Conservation (phyloP, 2,797 vertebrate species). For the Onychomys torridus region DNA sequence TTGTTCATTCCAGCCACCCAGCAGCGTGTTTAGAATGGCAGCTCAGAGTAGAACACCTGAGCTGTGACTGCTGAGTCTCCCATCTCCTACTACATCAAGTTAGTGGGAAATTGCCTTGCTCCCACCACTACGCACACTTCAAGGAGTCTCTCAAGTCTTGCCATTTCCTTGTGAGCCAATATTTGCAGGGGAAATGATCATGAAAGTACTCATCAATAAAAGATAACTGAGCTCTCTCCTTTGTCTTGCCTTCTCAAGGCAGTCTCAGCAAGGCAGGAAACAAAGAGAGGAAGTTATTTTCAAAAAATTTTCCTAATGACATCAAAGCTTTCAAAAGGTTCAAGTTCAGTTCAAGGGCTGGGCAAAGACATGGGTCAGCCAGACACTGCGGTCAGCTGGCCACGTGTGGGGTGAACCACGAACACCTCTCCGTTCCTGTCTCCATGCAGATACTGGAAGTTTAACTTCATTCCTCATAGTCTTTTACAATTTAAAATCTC, state of each 20-base stretch:
- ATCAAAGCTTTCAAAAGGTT: slow-evolving; percentile 45
- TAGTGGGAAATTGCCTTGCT: background rate
- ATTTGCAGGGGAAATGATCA: background rate
- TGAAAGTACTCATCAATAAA: background rate
- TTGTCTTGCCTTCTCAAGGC: background rate
- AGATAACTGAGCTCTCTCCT: background rate
- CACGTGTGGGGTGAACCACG: slow-evolving; percentile 26
- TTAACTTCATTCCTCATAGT: slow-evolving; percentile 43
- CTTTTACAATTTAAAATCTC: slow-evolving; percentile 43
- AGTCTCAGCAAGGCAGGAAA: slow-evolving; percentile 48
- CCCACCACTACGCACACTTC: background rate
- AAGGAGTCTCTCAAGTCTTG: background rate
- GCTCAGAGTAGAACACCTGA: background rate
- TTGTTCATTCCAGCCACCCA: background rate
- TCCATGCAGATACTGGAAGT: slow-evolving; percentile 64
- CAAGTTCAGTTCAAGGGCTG: slow-evolving; percentile 73
- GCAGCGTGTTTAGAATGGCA: background rate
- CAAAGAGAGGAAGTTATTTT: slow-evolving; percentile 66
- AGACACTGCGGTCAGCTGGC: slow-evolving; percentile 1
- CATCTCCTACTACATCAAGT: background rate
- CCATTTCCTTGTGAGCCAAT: background rate
- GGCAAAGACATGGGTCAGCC: slow-evolving; percentile 55
- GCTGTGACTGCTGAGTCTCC: background rate
- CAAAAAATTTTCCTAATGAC: slow-evolving; percentile 60
- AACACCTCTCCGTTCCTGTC: slow-evolving; percentile 61